Base-by-base conservation (phyloP, 2,888 invertebrate species). In the Eupelmus urozonus region DNA sequence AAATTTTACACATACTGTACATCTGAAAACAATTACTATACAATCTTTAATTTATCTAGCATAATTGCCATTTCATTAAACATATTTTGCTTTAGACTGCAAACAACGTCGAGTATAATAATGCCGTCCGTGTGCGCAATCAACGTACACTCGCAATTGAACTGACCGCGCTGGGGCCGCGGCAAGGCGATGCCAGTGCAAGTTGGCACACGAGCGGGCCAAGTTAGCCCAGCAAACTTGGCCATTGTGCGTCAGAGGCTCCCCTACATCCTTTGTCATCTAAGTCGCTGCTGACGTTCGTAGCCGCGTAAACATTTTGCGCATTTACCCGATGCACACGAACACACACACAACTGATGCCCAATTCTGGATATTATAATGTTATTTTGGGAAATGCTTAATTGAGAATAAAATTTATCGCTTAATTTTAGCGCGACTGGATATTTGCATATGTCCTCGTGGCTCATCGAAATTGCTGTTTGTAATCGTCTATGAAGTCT, bases 151-250 rank as follows among this genome's bases (percentile, higher is more conserved):
- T 65, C 40, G 74, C 66, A 57, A 62, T 62, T 69, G 25, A 53
- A 55, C 51, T 29, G 59, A 63, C 23, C 60, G 59, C 45, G n/a
- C 55, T 11, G n/a, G 13, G 23, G 25, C 34, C 27, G 29, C 29
- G n/a, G 49, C 18, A 18, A 7, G n/a, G 34, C 18, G n/a, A 5
- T 20, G 42, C 13, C n/a, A 13, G 18, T 18, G 27, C 53, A 11
- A n/a, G 16, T 55, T 23, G 25, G 20, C 9, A 9, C 9, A 45
- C 34, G 34, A 7, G 16, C 16, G 63, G 40, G 51, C 34, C 71
- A 71, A 77, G 72, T 77, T 77, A 66, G 72, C 63, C 72, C 45
- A 29, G 63, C 53, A 78, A 78, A 78, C 78, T 78, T 73, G 51
- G 27, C 34, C 34, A 78, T 78, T 78, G 73, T 78, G 49, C 77